These are phyloP conservation scores for Grantiella picta DNA, from an alignment of 2,113 vertebrate genomes.

Conservation along the genomic window DNA sequence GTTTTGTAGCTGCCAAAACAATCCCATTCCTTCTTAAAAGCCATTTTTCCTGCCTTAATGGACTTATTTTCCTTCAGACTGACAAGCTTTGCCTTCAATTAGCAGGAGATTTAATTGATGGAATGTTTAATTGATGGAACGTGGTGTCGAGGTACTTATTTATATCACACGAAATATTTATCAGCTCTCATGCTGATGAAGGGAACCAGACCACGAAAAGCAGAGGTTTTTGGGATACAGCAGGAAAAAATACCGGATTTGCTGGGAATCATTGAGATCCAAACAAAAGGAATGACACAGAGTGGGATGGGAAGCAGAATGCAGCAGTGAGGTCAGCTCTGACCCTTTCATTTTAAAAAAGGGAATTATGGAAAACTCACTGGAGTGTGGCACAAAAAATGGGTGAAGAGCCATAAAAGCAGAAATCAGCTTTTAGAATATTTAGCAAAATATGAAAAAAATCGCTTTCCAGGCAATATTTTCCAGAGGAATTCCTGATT, in stretches of 20 bases:
- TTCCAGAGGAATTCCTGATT: not conserved
- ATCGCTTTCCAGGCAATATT: not conserved
- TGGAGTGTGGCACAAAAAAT: not conserved
- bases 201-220: not conserved
- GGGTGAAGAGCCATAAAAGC: not conserved
- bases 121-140: not conserved
- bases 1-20: not conserved
- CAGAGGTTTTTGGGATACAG: not conserved
- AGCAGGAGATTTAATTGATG: not conserved
- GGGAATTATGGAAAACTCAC: accelerated
- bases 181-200: not conserved
- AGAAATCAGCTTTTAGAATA: not conserved
- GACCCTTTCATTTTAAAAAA: not conserved
- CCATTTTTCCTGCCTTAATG: not conserved
- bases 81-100: not conserved
- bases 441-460: not conserved
- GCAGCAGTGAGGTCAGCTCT: not conserved
- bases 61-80: not conserved
- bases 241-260: not conserved
- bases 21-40: not conserved
- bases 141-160: not conserved
- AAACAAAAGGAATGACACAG: not conserved
- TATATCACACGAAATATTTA: not conserved
- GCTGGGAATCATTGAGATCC: not conserved
- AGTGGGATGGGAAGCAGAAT: not conserved